phyloP scores from a whole-genome alignment of 2,797 vertebrate genomes.

The Fratercula arctica region DNA sequence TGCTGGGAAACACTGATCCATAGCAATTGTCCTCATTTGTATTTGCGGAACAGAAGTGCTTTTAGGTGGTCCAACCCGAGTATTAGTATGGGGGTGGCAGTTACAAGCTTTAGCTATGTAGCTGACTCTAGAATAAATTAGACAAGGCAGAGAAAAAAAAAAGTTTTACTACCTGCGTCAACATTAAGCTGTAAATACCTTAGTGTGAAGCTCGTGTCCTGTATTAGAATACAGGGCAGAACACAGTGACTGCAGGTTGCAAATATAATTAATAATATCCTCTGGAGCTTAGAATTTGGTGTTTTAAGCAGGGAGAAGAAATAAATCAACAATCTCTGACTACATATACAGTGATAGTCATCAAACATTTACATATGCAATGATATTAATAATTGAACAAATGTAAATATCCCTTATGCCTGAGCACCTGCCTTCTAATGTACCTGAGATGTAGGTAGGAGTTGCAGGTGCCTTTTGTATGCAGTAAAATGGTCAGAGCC shows the following conservation, averaged over 20 bases:
- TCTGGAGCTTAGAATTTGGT: background rate
- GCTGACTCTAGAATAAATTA: background rate
- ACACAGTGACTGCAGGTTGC: background rate
- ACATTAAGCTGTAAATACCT: background rate
- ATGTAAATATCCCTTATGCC: background rate
- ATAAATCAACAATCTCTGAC: background rate
- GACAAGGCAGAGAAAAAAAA: background rate
- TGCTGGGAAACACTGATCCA: conserved; percentile 22
- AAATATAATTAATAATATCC: background rate
- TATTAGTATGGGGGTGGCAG: background rate
- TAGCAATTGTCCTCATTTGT: conserved; percentile 52
- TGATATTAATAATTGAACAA: background rate
- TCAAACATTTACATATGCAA: background rate
- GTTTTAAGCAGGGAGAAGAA: background rate
- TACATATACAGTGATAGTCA: background rate
- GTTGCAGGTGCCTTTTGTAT: background rate
- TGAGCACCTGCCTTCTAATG: background rate
- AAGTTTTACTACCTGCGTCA: background rate
- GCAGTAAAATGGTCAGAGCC: background rate
- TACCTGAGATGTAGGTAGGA: background rate
- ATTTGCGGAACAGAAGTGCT: conserved; percentile 39
- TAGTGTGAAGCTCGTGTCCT: background rate
- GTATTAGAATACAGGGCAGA: background rate
- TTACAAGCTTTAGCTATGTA: background rate
- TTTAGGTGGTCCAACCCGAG: conserved; percentile 49